These are phyloP conservation scores for Ernsta delagoae DNA, from an alignment of 2,888 invertebrate genomes.

Conservation along the genomic window DNA sequence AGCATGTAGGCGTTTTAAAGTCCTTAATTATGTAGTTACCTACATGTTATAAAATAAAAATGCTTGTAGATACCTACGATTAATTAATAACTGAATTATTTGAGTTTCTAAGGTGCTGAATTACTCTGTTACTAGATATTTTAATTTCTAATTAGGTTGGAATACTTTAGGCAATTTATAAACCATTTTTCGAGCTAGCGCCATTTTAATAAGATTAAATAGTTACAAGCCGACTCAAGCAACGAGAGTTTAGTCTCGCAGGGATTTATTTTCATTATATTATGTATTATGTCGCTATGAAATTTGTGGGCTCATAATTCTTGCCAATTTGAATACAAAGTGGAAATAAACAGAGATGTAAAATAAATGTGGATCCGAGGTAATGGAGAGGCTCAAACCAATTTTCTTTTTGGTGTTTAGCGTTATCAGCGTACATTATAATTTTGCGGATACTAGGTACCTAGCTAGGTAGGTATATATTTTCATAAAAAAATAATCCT, in stretches of 20 bases:
- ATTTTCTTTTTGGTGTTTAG: conserved; percentile 29
- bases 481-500: background rate
- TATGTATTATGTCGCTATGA: conserved; percentile 33
- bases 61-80: no score
- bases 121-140: no score
- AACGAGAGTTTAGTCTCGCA: conserved; percentile 10
- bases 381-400: conserved; percentile 27
- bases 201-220: background rate
- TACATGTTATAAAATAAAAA: no score
- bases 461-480: no score
- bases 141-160: no score
- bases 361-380: conserved; percentile 32
- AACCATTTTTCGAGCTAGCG: background rate
- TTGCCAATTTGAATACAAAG: conserved; percentile 37
- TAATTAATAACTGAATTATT: no score
- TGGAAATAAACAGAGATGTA: conserved; percentile 33
- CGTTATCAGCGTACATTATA: conserved; percentile 12
- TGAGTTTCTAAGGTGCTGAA: no score
- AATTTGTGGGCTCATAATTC: conserved; percentile 37
- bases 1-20: no score
- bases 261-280: conserved; percentile 30
- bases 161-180: background rate
- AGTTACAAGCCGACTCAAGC: conserved; percentile 10
- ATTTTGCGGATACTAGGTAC: conserved; percentile 12
- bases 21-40: no score